phyloP scores from a whole-genome alignment of 2,888 invertebrate genomes.

The Drosophila paucipuncta region DNA sequence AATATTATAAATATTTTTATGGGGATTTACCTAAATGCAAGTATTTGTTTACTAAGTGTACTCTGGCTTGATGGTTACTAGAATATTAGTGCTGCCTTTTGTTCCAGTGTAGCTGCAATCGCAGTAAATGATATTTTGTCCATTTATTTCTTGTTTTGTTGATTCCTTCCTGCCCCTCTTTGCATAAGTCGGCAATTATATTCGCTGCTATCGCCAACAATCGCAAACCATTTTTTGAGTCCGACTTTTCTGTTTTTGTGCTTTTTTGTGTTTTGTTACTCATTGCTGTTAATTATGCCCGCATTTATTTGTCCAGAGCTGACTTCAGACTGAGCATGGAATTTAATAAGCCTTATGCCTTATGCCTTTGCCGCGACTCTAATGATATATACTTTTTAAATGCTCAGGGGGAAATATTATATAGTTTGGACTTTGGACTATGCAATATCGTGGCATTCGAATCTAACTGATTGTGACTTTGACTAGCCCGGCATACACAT shows the following conservation, averaged over 20 bases:
- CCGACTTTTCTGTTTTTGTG: background rate
- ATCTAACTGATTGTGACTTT: conserved; percentile 51
- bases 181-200: conserved; percentile 49
- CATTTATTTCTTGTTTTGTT: conserved; percentile 1
- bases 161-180: conserved; percentile 8
- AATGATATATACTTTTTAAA: conserved; percentile 17
- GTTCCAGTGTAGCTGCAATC: conserved; percentile 16
- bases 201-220: conserved; percentile 47
- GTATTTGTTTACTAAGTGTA: background rate
- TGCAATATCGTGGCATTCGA: conserved; percentile 32
- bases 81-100: background rate
- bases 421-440: conserved; percentile 7
- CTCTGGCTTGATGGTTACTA: background rate
- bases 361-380: conserved; percentile 16
- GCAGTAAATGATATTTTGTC: conserved; percentile 12
- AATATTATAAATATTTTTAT: too few species aligned
- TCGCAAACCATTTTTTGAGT: conserved; percentile 39
- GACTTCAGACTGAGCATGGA: conserved; percentile 22
- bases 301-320: conserved; percentile 52
- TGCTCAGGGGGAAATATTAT: conserved; percentile 17
- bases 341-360: conserved; percentile 64
- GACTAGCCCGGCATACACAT: background rate
- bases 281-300: conserved; percentile 66
- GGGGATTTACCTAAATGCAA: background rate
- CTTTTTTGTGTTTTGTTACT: conserved; percentile 20